These are phyloP conservation scores for Lottia scabra DNA, from an alignment of 2,888 invertebrate genomes.

Conservation along the genomic window DNA sequence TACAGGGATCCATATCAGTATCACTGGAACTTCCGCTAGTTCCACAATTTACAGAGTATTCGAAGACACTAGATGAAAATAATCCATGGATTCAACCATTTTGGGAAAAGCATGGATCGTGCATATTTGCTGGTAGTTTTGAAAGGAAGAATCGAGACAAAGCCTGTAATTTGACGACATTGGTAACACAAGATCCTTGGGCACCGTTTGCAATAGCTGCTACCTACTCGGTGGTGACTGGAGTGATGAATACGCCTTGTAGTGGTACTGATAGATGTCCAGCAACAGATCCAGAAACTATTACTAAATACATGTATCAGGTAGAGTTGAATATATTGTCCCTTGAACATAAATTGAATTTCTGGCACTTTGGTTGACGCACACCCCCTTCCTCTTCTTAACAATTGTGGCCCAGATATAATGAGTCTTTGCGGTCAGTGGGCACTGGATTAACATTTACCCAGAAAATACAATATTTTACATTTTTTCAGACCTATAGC, in stretches of 20 bases:
- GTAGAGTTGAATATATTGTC: too few species aligned
- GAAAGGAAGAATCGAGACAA: background rate
- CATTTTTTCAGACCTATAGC: too few species aligned
- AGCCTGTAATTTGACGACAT: background rate
- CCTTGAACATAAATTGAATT: too few species aligned
- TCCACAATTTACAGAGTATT: background rate
- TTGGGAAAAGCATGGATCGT: background rate
- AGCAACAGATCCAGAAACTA: too few species aligned
- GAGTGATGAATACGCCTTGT: background rate
- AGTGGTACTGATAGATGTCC: too few species aligned
- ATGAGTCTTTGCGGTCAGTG: too few species aligned
- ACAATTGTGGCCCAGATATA: too few species aligned
- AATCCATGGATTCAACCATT: background rate
- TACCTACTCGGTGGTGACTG: background rate
- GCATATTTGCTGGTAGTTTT: background rate
- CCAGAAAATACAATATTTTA: too few species aligned
- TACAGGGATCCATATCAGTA: background rate
- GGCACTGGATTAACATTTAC: too few species aligned
- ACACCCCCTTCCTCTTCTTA: too few species aligned
- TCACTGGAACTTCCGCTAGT: background rate
- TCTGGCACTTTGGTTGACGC: too few species aligned
- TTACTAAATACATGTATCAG: too few species aligned
- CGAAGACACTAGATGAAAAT: background rate
- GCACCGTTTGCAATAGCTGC: background rate
- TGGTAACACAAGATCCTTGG: background rate